Conservation (phyloP, 1,140 invertebrate genomes). For the Drosophila leontia region DNA sequence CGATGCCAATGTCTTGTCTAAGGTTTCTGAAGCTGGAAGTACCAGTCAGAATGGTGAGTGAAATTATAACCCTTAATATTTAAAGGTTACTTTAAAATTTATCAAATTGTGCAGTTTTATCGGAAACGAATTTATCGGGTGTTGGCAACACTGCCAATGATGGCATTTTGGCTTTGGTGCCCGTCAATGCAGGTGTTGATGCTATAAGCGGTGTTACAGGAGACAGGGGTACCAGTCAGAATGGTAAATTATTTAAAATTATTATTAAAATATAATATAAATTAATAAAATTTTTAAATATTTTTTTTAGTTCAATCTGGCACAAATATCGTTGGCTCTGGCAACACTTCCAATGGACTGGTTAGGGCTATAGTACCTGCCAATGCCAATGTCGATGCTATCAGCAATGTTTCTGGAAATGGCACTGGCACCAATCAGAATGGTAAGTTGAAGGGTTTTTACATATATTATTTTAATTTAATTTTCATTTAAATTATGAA, state of each 20-base stretch:
- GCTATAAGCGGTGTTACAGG: not conserved
- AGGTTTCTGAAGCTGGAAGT: not conserved
- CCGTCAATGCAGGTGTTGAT: not conserved
- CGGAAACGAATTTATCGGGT: not conserved
- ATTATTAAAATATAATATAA: not conserved
- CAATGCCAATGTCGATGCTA: not conserved
- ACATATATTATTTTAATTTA: not conserved
- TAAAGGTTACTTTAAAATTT: not conserved
- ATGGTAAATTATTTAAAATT: not conserved
- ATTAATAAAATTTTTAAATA: no score
- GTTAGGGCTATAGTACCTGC: slow-evolving; percentile 2
- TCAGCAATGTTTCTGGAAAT: not conserved
- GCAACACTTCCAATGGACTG: not conserved
- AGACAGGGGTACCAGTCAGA: not conserved
- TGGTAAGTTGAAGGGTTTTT: not conserved
- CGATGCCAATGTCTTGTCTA: not conserved
- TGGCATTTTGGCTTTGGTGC: not conserved
- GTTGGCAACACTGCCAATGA: not conserved
- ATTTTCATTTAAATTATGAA: not conserved
- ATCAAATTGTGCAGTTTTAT: not conserved
- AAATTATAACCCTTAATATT: not conserved
- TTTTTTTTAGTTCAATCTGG: not conserved
- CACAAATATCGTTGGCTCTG: not conserved
- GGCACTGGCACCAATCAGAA: slow-evolving; percentile 1
- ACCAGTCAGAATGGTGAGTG: not conserved